Conservation (phyloP, 2,113 vertebrate species). For the Petromus typicus region DNA sequence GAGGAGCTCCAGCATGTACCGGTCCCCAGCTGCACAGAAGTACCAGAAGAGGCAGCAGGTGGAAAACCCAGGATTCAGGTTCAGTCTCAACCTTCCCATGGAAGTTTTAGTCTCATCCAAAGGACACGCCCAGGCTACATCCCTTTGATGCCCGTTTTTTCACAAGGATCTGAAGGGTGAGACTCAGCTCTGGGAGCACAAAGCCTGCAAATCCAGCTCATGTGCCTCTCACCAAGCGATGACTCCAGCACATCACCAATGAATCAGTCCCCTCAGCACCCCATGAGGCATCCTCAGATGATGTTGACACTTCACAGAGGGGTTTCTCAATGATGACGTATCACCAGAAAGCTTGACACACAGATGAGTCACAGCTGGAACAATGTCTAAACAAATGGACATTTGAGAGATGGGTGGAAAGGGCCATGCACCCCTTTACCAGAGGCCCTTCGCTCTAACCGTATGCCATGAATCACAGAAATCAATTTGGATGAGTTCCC, state of each 20-base stretch:
- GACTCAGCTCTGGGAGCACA: too few species aligned
- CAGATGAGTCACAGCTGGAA: background rate
- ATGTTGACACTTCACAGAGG: background rate
- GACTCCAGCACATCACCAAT: background rate
- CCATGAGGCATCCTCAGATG: background rate
- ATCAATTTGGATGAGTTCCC: background rate
- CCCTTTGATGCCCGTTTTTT: accelerated
- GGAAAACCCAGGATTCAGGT: too few species aligned
- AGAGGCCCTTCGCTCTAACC: background rate
- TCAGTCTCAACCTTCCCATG: accelerated
- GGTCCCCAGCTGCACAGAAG: background rate
- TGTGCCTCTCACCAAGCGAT: accelerated
- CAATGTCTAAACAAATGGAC: background rate
- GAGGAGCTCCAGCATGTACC: accelerated
- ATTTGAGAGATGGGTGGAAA: background rate
- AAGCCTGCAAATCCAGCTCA: background rate
- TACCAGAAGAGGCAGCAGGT: accelerated
- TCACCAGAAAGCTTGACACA: background rate
- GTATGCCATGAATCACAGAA: background rate
- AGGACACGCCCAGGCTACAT: accelerated
- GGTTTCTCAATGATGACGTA: background rate
- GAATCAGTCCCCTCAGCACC: background rate
- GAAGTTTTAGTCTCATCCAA: background rate
- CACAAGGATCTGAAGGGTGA: background rate
- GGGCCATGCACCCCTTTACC: background rate